phyloP scores from a whole-genome alignment of 2,797 vertebrate genomes.

The Craterocephalus amniculus region DNA sequence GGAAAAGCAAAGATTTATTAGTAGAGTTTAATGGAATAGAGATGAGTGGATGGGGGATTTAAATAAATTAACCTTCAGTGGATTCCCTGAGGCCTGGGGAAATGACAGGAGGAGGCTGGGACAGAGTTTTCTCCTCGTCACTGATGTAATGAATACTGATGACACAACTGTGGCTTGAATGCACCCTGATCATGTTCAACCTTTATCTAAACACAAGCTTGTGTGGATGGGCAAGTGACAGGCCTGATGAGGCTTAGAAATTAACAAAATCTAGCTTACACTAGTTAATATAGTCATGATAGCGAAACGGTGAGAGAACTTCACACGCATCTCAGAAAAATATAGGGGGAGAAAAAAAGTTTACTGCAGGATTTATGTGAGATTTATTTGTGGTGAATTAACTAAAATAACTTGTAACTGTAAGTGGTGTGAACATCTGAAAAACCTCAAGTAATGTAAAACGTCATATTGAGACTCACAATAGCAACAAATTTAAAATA shows the following conservation, averaged over 20 bases:
- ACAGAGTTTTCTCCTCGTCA: slow-evolving; percentile 81
- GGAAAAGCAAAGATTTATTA: slow-evolving; percentile 89
- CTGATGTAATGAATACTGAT: slow-evolving; percentile 85
- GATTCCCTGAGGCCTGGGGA: slow-evolving; percentile 75
- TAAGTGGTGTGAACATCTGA: slow-evolving; percentile 9
- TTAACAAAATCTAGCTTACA: slow-evolving; percentile 5
- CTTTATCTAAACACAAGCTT: slow-evolving; percentile 52
- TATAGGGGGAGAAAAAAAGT: too few relatives aligned
- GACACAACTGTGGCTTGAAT: slow-evolving; percentile 71
- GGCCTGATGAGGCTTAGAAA: slow-evolving; percentile 13
- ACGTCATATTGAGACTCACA: slow-evolving; percentile 21
- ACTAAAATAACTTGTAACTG: too few relatives aligned
- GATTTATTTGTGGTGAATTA: too few relatives aligned
- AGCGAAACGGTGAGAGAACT: too few relatives aligned
- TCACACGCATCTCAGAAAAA: too few relatives aligned
- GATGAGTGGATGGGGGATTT: slow-evolving; percentile 86
- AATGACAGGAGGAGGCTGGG: slow-evolving; percentile 78
- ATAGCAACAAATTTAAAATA: slow-evolving; percentile 36
- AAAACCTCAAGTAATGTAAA: slow-evolving; percentile 22
- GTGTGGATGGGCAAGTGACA: slow-evolving; percentile 21
- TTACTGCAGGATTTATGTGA: too few relatives aligned
- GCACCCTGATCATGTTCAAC: slow-evolving; percentile 64
- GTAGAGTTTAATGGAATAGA: slow-evolving; percentile 87
- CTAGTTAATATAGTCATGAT: background rate
- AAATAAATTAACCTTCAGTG: slow-evolving; percentile 91